Evolutionary conservation across 1,140 invertebrate species (phyloP), one percentile per base, ranked within the genome.

Genomic region (Druon quercuslanigerum): DNA sequence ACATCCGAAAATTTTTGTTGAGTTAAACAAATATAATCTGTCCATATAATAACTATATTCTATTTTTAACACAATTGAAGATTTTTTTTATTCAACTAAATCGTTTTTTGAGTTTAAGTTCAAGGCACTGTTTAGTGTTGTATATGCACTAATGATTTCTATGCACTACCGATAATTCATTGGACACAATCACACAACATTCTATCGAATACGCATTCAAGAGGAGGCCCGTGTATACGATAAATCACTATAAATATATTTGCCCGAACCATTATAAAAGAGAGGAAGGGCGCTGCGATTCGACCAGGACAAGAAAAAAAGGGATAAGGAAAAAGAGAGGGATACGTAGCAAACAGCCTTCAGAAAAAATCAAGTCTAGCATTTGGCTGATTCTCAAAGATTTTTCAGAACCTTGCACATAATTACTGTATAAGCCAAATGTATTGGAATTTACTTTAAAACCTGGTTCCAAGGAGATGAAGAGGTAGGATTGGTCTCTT

Each of bases 181-280:
- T 51, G 74, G 77, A 82, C 83, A 86, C 87, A 89, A 88, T 90
- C 83, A 84, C 82, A 84, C 82, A 82, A 82, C 82, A 76, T 82
- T 85, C 81, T 81, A 82, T 85, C 78, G 79, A 14, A 11, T 57
- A 16, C 33, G 16, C 14, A 73, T 40, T 12, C 33, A 51, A 84
- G 79, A 84, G 79, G 77, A 83, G 79, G 79, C 84, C 84, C 86
- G 86, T 90, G 87, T 90, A 89, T 90, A 90, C 88, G 83, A 90
- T 90, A 89, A 90, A 90, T 90, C 89, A 90, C 87, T 88, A 90
- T 89, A 90, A 90, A 89, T 90, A 90, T 87, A 84, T 90, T 90
- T 90, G 87, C 84, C 78, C 50, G 80, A 76, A 81, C 87, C 87
- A 89, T 88, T 90, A 89, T 88, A 88, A 86, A 86, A 87, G 83